Base-by-base conservation (phyloP, 2,888 invertebrate genomes). In the Orchestes rusci region DNA sequence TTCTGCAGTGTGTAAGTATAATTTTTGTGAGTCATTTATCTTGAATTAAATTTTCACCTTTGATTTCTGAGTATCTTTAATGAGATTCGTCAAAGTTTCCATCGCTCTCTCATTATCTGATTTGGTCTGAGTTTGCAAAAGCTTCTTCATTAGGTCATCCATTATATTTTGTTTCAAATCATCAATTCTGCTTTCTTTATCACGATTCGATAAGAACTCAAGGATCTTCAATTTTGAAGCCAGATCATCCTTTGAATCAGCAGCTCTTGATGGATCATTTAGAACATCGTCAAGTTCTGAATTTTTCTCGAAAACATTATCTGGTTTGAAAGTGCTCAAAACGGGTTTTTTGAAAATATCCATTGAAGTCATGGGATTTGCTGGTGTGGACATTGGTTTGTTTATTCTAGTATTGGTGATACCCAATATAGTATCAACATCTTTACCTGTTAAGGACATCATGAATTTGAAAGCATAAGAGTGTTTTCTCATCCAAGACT, bases 1-100 rank as follows among this genome's bases (percentile, higher is more conserved):
- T 15, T 3, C 12, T 16, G n/a, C n/a, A n/a, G n/a, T n/a, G n/a
- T n/a, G n/a, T 5, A 23, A 13, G 19, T 18, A 13, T 5, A 34
- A 34, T 18, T 23, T 1, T 15, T 15, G 12, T 34, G 54, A 3
- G 57, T 35, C 42, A 55, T 44, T 10, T n/a, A 12, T 35, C n/a
- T 18, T 4, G 19, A 17, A n/a, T n/a, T n/a, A n/a, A n/a, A n/a
- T 17, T 19, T 18, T 17, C 37, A 43, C 43, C 27, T 43, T 16
- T 16, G 34, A 17, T 34, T 34, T 37, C 12, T 56, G 55, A 16
- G 53, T 39, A 20, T 56, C 51, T 5, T 43, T 31, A 10, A 38
- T 1, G 13, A 43, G 28, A 2, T 16, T n/a, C 5, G 23, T 38
- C n/a, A 43, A 15, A 3, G 29, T 12, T 1, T 43, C 43, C 3